Evolutionary conservation across 2,113 vertebrate species (phyloP).

Genomic region (Petaurus breviceps): DNA sequence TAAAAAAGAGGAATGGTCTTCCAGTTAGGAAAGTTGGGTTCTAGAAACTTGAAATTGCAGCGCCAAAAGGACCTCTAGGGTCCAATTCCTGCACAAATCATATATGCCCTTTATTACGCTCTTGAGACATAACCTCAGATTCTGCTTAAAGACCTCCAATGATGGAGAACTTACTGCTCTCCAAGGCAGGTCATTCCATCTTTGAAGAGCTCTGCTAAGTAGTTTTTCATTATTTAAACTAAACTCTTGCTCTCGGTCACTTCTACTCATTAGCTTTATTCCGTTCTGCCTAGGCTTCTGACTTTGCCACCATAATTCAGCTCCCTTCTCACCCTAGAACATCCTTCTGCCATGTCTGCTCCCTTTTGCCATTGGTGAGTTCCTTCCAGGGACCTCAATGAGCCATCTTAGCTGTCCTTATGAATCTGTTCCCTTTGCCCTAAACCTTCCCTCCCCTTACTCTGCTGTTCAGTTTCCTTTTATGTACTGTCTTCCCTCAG

Average conservation of each 20-base stretch:
- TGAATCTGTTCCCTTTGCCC: not conserved
- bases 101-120: not conserved
- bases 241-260: not conserved
- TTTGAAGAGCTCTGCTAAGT: not conserved
- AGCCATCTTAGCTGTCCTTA: not conserved
- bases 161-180: not conserved
- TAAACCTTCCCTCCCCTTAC: not conserved
- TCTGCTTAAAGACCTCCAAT: not conserved
- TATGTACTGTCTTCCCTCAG: not conserved
- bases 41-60: not conserved
- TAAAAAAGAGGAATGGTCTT: not conserved
- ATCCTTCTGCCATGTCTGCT: not conserved
- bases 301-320: not conserved
- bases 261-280: not conserved
- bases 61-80: not conserved
- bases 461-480: not conserved
- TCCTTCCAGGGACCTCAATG: not conserved
- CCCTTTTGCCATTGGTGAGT: not conserved
- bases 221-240: not conserved
- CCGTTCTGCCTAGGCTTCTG: not conserved
- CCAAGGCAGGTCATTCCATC: not conserved
- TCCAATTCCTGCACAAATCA: not conserved
- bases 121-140: not conserved
- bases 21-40: not conserved
- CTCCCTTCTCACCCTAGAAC: not conserved